These are phyloP conservation scores for Ciconia maguari DNA, from an alignment of 2,113 vertebrate genomes.

Conservation along the genomic window DNA sequence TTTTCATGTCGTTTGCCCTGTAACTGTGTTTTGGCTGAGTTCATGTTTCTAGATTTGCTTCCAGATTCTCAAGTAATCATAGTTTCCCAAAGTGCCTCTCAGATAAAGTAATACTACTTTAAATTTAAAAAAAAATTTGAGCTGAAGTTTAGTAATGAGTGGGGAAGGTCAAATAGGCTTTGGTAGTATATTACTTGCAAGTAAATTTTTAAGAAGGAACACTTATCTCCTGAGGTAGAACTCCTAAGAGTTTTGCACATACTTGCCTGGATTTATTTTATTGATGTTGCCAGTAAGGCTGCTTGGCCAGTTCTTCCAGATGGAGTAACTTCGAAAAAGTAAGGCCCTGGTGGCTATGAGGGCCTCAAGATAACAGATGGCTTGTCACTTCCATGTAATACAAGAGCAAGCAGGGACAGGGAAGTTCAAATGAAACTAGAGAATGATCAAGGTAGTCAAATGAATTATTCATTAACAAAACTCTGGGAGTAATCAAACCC, in stretches of 20 bases:
- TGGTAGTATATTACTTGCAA: background rate
- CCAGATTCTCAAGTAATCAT: background rate
- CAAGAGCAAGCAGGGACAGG: constrained; percentile 36
- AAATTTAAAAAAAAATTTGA: background rate
- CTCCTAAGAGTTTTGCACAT: background rate
- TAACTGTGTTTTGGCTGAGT: background rate
- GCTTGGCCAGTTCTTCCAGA: background rate
- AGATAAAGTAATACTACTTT: background rate
- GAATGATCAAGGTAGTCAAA: constrained; percentile 22
- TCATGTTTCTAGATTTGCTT: background rate
- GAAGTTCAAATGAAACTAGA: constrained; percentile 17
- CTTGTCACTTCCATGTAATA: constrained; percentile 32
- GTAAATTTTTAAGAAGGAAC: background rate
- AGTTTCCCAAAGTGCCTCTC: background rate
- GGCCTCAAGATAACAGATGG: constrained; percentile 35
- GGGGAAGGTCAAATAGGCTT: background rate
- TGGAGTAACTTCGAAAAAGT: background rate
- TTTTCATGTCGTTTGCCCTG: background rate
- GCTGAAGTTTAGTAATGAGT: background rate
- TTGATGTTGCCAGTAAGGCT: background rate
- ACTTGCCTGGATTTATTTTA: background rate
- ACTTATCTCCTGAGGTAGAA: background rate
- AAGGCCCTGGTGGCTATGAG: background rate
- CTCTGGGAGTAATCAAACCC: constrained; percentile 28
- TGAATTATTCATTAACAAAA: constrained; percentile 64